Base-by-base conservation (phyloP, 2,888 invertebrate species). In the Pinctada fucata region DNA sequence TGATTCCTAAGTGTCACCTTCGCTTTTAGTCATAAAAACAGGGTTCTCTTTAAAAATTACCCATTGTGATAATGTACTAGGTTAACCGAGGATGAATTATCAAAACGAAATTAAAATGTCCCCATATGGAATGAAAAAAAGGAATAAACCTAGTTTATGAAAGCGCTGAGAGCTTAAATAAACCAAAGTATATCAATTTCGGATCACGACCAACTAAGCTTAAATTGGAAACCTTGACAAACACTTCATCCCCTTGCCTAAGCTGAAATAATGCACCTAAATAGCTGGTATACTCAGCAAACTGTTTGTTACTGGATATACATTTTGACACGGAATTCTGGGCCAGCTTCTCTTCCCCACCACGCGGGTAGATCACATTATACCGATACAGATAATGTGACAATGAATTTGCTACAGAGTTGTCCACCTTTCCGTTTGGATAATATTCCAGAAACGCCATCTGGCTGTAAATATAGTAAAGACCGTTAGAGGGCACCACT, bases 271-370 rank as follows among this genome's bases (percentile, higher is more conserved):
- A 85, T 52, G 90, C 90, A 2, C 90, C 90, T n/a, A 90, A 75
- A 77, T 89, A 88, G 77, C 89, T 89, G n/a, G 88, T 88, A 80
- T 90, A 90, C 78, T 90, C 89, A 2, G 89, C 90, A 76, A 88
- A 89, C 2, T 86, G 83, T 78, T 88, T 88, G 74, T 87, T 88
- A 70, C 86, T 83, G 0, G 86, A 88, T 85, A 87, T 88, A 79
- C 89, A 89, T 74, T 90, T 90, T 16, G 89, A 89, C 78, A 89
- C 87, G 47, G 89, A 88, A 78, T 89, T 90, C 80, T 89, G 89
- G 31, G 87, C 85, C 80, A 90, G 85, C 8, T 86, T 83, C 75
- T 90, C 90, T 76, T 90, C 89, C 0, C 90, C 90, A 1, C 90
- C 90, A 31, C 85, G 82, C 10, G 86, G 88, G 69, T 90, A 90